A percentile compares a stretch with the other conserved stretches of the same genome.
Conservation (phyloP, 1,140 invertebrate genomes). For the Zelostemma sp. region DNA sequence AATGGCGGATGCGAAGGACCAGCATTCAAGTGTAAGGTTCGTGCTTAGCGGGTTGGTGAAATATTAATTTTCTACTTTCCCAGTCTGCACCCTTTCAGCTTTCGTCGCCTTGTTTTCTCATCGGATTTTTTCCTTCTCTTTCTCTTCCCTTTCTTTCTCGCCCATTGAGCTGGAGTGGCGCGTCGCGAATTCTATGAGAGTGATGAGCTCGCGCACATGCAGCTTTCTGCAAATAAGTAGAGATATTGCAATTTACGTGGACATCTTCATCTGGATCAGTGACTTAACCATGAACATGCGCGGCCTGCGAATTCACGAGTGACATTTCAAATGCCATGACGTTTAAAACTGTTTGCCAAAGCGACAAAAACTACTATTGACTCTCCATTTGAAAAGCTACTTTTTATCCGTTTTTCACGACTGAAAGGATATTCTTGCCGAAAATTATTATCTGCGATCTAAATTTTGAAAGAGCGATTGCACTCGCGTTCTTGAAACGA, state of each 20-base stretch:
- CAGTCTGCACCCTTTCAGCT: conserved; percentile 12
- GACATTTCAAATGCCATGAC: no score
- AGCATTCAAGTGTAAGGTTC: conserved; percentile 11
- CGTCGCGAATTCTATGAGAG: conserved; percentile 17
- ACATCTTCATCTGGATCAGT: conserved; percentile 14
- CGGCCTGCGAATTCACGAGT: neutral
- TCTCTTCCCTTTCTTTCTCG: conserved; percentile 6
- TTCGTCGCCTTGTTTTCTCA: conserved; percentile 24
- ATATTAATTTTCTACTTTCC: conserved; percentile 33
- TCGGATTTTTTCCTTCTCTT: conserved; percentile 18
- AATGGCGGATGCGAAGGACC: conserved; percentile 10
- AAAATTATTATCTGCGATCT: neutral
- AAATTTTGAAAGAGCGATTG: neutral
- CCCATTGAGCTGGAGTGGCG: conserved; percentile 16
- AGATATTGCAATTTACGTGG: conserved; percentile 15
- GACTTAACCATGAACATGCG: neutral
- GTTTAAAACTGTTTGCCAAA: no score
- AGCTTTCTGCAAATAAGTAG: conserved; percentile 18
- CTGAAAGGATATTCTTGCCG: neutral
- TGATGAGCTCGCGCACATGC: conserved; percentile 17
- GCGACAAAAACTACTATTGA: neutral
- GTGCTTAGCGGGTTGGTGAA: conserved; percentile 13
- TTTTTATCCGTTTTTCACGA: neutral
- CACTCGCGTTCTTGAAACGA: neutral
- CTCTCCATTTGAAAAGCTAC: neutral